Evolutionary conservation across 2,113 vertebrate genomes (phyloP).

Genomic region (Suricata suricatta): DNA sequence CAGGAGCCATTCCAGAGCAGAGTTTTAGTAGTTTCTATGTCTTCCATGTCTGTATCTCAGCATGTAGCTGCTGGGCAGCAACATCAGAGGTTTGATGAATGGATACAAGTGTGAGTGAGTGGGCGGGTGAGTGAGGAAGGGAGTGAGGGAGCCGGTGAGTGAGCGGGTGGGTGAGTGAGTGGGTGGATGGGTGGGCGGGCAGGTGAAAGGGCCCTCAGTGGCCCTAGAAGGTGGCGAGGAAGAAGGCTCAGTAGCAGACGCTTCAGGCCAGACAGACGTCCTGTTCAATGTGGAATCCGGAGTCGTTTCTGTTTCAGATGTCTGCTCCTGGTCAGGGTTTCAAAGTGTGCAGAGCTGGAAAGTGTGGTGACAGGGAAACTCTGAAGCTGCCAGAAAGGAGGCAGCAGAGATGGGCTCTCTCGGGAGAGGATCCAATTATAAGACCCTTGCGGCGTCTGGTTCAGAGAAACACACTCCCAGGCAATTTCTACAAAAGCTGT

Average conservation of each 20-base stretch:
- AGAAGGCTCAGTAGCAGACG: neutral
- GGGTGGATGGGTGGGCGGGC: neutral
- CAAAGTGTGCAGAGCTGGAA: neutral
- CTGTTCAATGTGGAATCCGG: neutral
- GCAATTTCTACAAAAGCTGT: neutral
- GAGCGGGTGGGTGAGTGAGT: accelerated
- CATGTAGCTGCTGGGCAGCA: neutral
- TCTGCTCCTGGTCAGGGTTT: neutral
- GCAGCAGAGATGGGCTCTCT: neutral
- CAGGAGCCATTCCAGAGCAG: neutral
- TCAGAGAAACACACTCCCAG: neutral
- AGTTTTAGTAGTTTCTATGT: accelerated
- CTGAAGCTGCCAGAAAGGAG: neutral
- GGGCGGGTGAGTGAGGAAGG: neutral
- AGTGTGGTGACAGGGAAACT: neutral
- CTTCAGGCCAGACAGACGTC: neutral
- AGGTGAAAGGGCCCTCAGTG: accelerated
- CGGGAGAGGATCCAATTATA: neutral
- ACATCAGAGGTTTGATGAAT: neutral
- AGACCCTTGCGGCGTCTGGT: neutral
- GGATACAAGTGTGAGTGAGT: neutral
- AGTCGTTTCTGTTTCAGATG: neutral
- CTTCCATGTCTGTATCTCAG: neutral
- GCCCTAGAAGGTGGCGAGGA: neutral
- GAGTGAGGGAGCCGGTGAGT: accelerated